Evolutionary conservation across 2,888 invertebrate genomes (phyloP).

Genomic region (Orthosia incerta): DNA sequence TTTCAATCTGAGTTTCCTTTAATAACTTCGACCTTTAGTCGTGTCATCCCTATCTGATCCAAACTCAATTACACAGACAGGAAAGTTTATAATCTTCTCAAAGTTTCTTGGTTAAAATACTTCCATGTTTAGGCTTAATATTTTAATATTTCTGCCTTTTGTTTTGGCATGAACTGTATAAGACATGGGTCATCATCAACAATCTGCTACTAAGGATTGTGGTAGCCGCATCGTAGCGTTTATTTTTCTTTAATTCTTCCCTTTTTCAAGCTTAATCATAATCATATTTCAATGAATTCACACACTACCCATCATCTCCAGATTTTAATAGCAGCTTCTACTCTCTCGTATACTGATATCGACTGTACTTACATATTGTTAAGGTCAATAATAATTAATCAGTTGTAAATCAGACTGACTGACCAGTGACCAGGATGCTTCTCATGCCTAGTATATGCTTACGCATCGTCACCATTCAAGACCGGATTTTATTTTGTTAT

Average conservation of each 20-base stretch:
- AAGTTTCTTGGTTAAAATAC: constrained; percentile 22
- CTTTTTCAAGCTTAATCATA: too few relatives aligned
- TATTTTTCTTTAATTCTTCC: too few relatives aligned
- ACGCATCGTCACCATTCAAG: not conserved
- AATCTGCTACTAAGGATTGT: too few relatives aligned
- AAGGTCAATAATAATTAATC: too few relatives aligned
- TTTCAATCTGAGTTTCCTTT: constrained; percentile 25
- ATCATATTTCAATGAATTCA: too few relatives aligned
- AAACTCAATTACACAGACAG: constrained; percentile 28
- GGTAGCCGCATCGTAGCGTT: too few relatives aligned
- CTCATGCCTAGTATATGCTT: not conserved
- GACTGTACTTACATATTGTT: too few relatives aligned
- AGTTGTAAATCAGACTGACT: not conserved
- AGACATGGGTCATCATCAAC: not conserved
- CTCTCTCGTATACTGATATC: too few relatives aligned
- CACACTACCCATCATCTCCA: too few relatives aligned
- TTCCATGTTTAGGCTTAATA: not conserved
- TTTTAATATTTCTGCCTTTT: constrained; percentile 4
- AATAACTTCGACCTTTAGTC: constrained; percentile 14
- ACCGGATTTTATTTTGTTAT: not conserved
- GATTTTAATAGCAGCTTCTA: too few relatives aligned
- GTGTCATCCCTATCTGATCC: constrained; percentile 14
- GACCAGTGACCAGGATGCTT: not conserved
- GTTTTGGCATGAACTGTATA: not conserved
- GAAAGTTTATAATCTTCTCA: constrained; percentile 25